These are phyloP conservation scores for Lagenorhynchus albirostris DNA, from an alignment of 2,113 vertebrate species.

Conservation along the genomic window DNA sequence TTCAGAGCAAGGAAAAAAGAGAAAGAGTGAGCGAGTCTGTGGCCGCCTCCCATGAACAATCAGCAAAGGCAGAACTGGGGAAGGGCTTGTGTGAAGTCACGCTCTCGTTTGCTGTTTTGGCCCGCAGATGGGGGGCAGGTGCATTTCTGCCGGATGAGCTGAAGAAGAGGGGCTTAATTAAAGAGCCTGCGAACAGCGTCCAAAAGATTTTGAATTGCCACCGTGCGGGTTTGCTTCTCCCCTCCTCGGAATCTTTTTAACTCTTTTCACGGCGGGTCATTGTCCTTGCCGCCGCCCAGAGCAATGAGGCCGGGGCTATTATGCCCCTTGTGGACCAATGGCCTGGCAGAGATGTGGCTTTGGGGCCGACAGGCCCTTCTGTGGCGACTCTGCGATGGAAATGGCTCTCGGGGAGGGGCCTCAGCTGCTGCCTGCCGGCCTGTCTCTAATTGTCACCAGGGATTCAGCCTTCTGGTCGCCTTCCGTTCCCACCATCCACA, in stretches of 20 bases:
- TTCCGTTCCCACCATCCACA: background rate
- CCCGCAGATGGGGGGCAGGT: slow-evolving; percentile 88
- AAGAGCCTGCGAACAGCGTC: background rate
- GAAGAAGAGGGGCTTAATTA: slow-evolving; percentile 30
- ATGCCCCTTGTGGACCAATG: slow-evolving; percentile 35
- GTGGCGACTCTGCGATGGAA: background rate
- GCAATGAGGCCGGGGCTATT: background rate
- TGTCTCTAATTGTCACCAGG: background rate
- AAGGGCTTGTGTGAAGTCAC: background rate
- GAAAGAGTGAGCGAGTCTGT: background rate
- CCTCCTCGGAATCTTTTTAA: background rate
- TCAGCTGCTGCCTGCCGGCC: slow-evolving; percentile 39
- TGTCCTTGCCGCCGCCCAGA: slow-evolving; percentile 13
- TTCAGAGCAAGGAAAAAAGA: background rate
- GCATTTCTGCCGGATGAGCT: slow-evolving; percentile 73
- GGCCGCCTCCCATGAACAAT: background rate
- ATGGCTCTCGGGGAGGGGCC: background rate
- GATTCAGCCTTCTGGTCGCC: slow-evolving; percentile 16
- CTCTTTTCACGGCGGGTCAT: background rate
- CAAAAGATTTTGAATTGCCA: background rate
- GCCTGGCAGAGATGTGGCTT: background rate
- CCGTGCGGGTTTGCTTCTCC: background rate
- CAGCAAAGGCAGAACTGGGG: background rate
- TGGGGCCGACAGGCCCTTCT: background rate
- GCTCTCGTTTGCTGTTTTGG: slow-evolving; percentile 64